phyloP scores from a whole-genome alignment of 2,113 vertebrate genomes.

The Eonycteris spelaea region DNA sequence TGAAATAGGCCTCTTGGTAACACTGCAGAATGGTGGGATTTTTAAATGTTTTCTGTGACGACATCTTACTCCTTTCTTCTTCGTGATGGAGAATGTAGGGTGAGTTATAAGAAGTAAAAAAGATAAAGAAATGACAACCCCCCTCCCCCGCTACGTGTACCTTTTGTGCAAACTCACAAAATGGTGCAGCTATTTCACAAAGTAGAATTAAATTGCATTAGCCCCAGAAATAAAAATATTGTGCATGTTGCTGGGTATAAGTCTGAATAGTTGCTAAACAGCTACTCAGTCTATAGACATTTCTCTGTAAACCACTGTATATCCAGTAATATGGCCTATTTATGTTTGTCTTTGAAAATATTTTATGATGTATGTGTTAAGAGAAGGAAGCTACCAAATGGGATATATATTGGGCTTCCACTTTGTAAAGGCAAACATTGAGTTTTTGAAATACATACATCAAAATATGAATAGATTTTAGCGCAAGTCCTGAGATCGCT shows the following conservation, averaged over 20 bases:
- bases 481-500: too few relatives aligned
- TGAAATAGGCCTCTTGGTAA: conserved; percentile 31
- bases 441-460: background rate
- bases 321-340: background rate
- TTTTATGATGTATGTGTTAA: background rate
- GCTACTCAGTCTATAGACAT: background rate
- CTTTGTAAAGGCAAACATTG: background rate
- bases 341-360: background rate
- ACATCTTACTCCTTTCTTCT: conserved; percentile 35
- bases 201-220: background rate
- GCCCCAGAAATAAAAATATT: background rate
- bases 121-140: background rate
- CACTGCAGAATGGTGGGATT: background rate
- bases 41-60: conserved; percentile 11
- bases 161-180: background rate
- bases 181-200: background rate
- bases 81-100: background rate
- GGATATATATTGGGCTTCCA: background rate
- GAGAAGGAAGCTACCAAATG: background rate
- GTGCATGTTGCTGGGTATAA: background rate
- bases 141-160: background rate
- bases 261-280: background rate
- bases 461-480: background rate
- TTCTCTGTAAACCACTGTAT: background rate
- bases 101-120: background rate